phyloP scores from a whole-genome alignment of 1,140 invertebrate genomes.

The Drosophila elegans region DNA sequence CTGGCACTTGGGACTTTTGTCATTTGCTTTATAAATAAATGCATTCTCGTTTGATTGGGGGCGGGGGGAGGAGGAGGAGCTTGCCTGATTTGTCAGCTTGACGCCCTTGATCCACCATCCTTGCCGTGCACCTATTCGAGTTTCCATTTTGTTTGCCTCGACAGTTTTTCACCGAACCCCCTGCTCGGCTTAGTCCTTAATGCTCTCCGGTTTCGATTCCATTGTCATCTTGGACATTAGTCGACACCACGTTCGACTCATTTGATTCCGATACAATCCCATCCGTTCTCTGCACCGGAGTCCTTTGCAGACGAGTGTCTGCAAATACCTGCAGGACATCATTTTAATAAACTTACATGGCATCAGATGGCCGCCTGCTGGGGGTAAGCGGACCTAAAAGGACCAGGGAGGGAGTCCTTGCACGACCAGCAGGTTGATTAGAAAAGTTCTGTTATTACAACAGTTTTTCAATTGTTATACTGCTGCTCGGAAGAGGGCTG shows the following conservation, averaged over 20 bases:
- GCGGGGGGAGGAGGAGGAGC: constrained; percentile 3
- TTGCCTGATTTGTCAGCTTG: constrained; percentile 67
- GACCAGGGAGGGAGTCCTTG: constrained; percentile 16
- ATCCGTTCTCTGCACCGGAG: constrained; percentile 6
- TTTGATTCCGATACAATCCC: constrained; percentile 25
- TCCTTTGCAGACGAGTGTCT: constrained; percentile 35
- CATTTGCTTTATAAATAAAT: constrained; percentile 77
- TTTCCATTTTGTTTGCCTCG: constrained; percentile 56
- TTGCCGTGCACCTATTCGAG: constrained; percentile 37
- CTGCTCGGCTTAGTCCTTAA: constrained; percentile 14
- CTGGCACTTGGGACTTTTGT: constrained; percentile 64
- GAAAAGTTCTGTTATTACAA: constrained; percentile 75
- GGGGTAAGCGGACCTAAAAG: not conserved
- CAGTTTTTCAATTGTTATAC: constrained; percentile 57
- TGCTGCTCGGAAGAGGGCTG: not conserved
- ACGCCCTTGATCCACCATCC: constrained; percentile 23
- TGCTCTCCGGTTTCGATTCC: constrained; percentile 13
- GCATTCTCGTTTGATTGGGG: constrained; percentile 67
- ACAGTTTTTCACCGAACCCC: constrained; percentile 12
- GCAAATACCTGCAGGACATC: constrained; percentile 74
- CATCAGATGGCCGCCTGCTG: constrained; percentile 16
- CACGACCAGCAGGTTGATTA: constrained; percentile 59
- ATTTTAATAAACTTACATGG: constrained; percentile 77
- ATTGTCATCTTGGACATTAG: constrained; percentile 71
- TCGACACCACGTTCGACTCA: constrained; percentile 45